Conservation (phyloP, 2,797 vertebrate species). For the Rhinichthys osculus region DNA sequence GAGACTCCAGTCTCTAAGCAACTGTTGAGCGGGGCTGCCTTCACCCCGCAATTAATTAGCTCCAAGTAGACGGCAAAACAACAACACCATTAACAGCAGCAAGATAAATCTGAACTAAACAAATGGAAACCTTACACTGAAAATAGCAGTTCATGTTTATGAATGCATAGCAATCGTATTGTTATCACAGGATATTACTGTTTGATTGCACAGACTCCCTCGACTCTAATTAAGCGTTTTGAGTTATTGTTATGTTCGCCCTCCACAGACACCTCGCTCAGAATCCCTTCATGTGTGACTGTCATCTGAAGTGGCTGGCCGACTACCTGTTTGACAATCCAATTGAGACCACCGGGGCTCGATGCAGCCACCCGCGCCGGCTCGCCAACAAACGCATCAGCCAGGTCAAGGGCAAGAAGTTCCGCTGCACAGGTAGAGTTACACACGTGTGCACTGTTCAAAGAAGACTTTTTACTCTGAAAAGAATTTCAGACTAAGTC, state of each 20-base stretch:
- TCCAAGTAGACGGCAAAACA: constrained; percentile 37
- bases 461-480: neutral
- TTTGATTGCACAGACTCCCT: constrained; percentile 30
- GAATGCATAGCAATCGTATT: neutral
- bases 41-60: constrained; percentile 45
- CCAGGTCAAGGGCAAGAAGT: constrained; percentile 99
- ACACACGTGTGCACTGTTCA: neutral
- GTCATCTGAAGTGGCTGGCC: constrained; percentile 98
- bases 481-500: neutral
- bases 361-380: constrained; percentile 94
- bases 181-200: constrained; percentile 22
- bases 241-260: constrained; percentile 10
- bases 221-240: constrained; percentile 28
- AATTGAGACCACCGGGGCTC: constrained; percentile 98
- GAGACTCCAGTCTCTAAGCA: constrained; percentile 55
- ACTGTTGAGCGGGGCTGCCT: constrained; percentile 40
- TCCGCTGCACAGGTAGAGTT: constrained; percentile 95
- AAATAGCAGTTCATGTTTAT: neutral
- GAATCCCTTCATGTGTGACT: constrained; percentile 99
- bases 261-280: constrained; percentile 92
- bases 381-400: constrained; percentile 98
- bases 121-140: neutral
- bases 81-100: constrained; percentile 23
- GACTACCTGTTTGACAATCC: constrained; percentile 99
- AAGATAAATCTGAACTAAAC: constrained; percentile 37